phyloP scores from a whole-genome alignment of 2,797 vertebrate genomes.

The Leuciscus waleckii region DNA sequence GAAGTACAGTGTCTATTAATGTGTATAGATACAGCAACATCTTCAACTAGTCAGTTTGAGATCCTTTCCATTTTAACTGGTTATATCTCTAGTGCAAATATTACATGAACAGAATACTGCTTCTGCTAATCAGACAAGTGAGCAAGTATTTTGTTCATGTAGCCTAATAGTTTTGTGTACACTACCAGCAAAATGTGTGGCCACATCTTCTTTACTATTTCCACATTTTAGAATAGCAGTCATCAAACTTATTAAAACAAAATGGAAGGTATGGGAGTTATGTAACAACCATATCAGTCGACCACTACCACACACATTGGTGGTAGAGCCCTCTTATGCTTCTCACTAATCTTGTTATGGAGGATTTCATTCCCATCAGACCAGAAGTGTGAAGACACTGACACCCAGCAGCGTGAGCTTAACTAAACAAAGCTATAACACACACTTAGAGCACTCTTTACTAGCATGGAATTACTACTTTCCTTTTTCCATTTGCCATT shows the following conservation, averaged over 20 bases:
- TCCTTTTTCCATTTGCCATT: conserved; percentile 3
- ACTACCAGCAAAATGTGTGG: not conserved
- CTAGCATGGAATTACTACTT: conserved; percentile 4
- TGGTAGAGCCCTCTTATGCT: conserved; percentile 1
- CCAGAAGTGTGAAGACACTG: conserved; percentile 20
- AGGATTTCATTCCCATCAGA: conserved; percentile 29
- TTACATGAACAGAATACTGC: not conserved
- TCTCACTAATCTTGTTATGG: conserved; percentile 18
- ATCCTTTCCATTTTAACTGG: not conserved
- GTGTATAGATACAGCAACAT: too few species aligned
- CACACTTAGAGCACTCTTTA: not conserved
- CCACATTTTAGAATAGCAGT: not conserved
- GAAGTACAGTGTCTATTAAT: too few species aligned
- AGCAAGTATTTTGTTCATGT: not conserved
- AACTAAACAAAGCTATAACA: conserved; percentile 26
- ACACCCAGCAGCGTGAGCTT: conserved; percentile 16
- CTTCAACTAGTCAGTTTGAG: not conserved
- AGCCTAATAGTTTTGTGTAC: not conserved
- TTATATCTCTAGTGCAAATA: not conserved
- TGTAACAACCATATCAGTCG: not conserved
- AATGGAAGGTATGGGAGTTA: not conserved
- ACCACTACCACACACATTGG: not conserved
- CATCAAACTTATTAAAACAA: not conserved
- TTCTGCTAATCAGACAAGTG: not conserved
- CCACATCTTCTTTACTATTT: not conserved